phyloP scores from a whole-genome alignment of 2,888 invertebrate species.

The Patella caerulea region DNA sequence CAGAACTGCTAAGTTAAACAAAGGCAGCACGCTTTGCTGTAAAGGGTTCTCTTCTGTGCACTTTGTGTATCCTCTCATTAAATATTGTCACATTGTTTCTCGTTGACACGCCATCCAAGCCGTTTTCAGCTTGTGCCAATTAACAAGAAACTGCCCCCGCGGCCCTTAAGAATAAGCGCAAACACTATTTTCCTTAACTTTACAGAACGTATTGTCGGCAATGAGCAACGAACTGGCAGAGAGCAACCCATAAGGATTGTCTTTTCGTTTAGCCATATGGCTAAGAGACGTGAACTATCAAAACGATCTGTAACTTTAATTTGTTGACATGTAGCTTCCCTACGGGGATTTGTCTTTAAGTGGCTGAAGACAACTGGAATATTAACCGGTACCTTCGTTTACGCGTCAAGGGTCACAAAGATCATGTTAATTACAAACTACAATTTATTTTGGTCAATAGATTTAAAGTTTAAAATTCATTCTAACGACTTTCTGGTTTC shows the following conservation, averaged over 20 bases:
- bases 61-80: constrained; percentile 3
- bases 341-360: constrained; percentile 6
- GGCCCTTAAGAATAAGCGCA: constrained; percentile 3
- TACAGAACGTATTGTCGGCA: constrained; percentile 9
- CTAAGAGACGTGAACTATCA: constrained; percentile 1
- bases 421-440: constrained; percentile 6
- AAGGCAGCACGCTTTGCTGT: neutral
- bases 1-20: neutral
- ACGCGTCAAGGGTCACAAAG: neutral
- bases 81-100: constrained; percentile 12
- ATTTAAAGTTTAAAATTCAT: no score
- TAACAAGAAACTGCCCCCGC: constrained; percentile 5
- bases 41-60: neutral
- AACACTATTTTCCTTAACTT: constrained; percentile 13
- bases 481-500: no score
- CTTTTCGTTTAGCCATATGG: neutral
- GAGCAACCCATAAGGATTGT: constrained; percentile 8
- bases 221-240: constrained; percentile 3
- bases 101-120: constrained; percentile 9
- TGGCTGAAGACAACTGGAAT: neutral
- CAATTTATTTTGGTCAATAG: no score
- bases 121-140: constrained; percentile 10
- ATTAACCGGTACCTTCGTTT: neutral
- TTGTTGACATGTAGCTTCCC: constrained; percentile 10
- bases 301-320: constrained; percentile 6